Base-by-base conservation (phyloP, 2,888 invertebrate genomes). In the Yponomeuta cagnagella region DNA sequence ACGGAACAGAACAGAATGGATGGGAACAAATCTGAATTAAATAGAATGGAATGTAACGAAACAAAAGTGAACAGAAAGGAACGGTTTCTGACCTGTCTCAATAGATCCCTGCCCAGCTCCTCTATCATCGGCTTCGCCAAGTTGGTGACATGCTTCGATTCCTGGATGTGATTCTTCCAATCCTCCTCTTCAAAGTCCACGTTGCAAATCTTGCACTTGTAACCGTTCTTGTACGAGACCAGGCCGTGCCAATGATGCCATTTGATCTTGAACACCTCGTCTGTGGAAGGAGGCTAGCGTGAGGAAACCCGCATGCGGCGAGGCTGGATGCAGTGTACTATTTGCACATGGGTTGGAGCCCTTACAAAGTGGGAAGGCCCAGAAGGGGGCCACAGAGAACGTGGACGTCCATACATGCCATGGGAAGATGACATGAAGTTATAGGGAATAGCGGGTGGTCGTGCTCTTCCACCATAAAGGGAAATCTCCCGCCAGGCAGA, bases 201-300 rank as follows among this genome's bases (percentile, higher is more conserved):
- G 66, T 69, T 70, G 33, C 79, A 79, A 1, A 79, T 12, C 2
- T 63, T 43, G 23, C 77, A 78, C 2, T 69, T 72, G 15, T 63
- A 71, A 0, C 74, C 73, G 23, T 48, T 12, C 15, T 73, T 73
- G 2, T 0, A 2, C 5, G 65, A 30, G 12, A 33, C 65, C 0
- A 79, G 23, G 1, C 79, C 74, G 8, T 79, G 75, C 76, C 77
- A 80, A 0, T 70, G 48, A 15, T 78, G 75, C 74, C 77, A 77
- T 0, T 71, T 52, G 0, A 80, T 70, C 69, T 77, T 79, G 2
- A 76, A 66, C 1, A 74, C 58, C 73, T 73, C n/a, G 68, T 52
- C 52, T 58, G 52, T 58, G 52, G 52, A 58, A 58, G 12, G 15
- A 58, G 12, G 52, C 12, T 58, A 15, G 52, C 4, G 52, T 58